Evolutionary conservation across 2,113 vertebrate genomes (phyloP).

Genomic region (Telmatochromis sp.): DNA sequence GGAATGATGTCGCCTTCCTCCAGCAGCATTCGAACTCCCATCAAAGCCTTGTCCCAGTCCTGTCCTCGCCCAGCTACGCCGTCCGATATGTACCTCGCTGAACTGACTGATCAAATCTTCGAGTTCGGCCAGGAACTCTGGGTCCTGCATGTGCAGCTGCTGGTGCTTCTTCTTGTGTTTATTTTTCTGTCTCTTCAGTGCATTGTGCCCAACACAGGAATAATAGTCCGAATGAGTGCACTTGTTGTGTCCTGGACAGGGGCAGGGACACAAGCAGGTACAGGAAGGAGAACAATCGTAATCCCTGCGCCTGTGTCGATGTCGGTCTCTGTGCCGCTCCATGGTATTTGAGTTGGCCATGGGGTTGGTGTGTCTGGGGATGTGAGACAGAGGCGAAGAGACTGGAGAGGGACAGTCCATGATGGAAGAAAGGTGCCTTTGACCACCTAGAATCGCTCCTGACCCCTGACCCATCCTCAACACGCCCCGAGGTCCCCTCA

Average conservation of each 20-base stretch:
- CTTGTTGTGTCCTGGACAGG: conserved; percentile 56
- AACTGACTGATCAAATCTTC: conserved; percentile 86
- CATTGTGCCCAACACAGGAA: conserved; percentile 83
- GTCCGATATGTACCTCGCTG: conserved; percentile 85
- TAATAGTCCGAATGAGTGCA: conserved; percentile 50
- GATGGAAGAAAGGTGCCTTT: conserved; percentile 79
- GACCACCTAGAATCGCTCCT: conserved; percentile 57
- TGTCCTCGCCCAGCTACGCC: conserved; percentile 71
- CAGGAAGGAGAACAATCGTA: conserved; percentile 62
- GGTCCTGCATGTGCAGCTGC: conserved; percentile 84
- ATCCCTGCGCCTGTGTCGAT: conserved; percentile 84
- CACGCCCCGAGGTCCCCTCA: conserved; percentile 52
- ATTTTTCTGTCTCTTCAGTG: conserved; percentile 87
- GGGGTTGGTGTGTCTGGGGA: conserved; percentile 68
- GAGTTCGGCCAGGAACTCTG: conserved; percentile 86
- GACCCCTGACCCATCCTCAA: conserved; percentile 60
- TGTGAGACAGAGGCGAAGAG: conserved; percentile 60
- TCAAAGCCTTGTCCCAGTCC: conserved; percentile 38
- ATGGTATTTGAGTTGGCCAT: conserved; percentile 31
- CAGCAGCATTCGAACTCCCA: conserved; percentile 19
- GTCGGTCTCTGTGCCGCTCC: conserved; percentile 80
- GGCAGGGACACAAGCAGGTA: conserved; percentile 47
- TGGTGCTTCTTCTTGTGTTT: conserved; percentile 97
- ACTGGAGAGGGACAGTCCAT: conserved; percentile 73
- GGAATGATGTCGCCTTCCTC: conserved; percentile 75